Evolutionary conservation across 2,113 vertebrate genomes (phyloP).

Genomic region (Ariopsis seemanni): DNA sequence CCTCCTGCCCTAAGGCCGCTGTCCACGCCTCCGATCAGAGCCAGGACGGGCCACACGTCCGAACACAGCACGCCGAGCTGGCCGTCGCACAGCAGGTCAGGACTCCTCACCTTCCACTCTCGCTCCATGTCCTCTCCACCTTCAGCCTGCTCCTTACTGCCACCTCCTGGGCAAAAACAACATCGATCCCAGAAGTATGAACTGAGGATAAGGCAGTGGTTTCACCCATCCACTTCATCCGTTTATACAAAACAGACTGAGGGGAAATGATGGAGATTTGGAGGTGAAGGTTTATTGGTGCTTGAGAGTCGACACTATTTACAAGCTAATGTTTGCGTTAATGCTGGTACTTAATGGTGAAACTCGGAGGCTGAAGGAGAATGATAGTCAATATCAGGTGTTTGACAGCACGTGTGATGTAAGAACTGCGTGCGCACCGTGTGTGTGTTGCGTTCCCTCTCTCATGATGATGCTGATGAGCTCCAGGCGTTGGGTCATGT

Average conservation of each 20-base stretch:
- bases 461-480: constrained; percentile 72
- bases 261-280: not conserved
- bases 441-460: constrained; percentile 59
- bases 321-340: no score
- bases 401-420: not conserved
- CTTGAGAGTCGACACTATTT: no score
- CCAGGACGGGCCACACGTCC: constrained; percentile 79
- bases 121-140: constrained; percentile 49
- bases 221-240: not conserved
- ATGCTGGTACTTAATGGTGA: not conserved
- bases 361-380: not conserved
- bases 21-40: constrained; percentile 78
- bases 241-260: no score
- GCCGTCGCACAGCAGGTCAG: constrained; percentile 66
- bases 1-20: constrained; percentile 76
- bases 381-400: not conserved
- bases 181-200: no score
- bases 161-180: constrained; percentile 33
- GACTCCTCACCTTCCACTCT: constrained; percentile 33
- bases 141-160: constrained; percentile 53
- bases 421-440: constrained; percentile 50
- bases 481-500: constrained; percentile 72
- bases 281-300: not conserved
- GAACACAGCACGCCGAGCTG: constrained; percentile 72
- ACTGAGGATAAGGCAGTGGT: not conserved